Percentiles rank a stretch among this genome's conserved stretches.
Conservation (phyloP, 1,140 invertebrate genomes). For the Patella vulgata region DNA sequence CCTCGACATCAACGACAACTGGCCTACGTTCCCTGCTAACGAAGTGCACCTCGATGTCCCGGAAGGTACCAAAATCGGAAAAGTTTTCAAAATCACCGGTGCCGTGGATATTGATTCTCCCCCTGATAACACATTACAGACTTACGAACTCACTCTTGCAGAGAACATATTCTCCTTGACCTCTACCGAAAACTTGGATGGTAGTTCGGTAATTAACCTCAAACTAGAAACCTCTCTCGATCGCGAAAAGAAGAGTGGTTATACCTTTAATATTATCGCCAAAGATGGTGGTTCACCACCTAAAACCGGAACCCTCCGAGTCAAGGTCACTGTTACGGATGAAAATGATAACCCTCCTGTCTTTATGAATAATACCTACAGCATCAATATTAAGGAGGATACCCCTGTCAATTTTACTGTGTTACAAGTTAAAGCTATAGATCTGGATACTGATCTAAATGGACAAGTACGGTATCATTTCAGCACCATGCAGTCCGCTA, state of each 20-base stretch:
- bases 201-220: slow-evolving; percentile 38
- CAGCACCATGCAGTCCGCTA: slow-evolving; percentile 50
- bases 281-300: slow-evolving; percentile 68
- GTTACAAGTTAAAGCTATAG: slow-evolving; percentile 77
- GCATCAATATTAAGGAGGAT: slow-evolving; percentile 70
- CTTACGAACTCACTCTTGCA: slow-evolving; percentile 30
- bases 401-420: slow-evolving; percentile 20
- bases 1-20: slow-evolving; percentile 48
- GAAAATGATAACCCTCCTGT: slow-evolving; percentile 60
- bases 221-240: slow-evolving; percentile 70
- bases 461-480: slow-evolving; percentile 82
- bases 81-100: slow-evolving; percentile 85
- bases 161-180: slow-evolving; percentile 30
- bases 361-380: slow-evolving; percentile 92
- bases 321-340: slow-evolving; percentile 73
- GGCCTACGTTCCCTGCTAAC: slow-evolving; percentile 30
- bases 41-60: slow-evolving; percentile 31
- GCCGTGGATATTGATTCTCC: slow-evolving; percentile 66
- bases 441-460: slow-evolving; percentile 83
- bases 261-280: slow-evolving; percentile 83
- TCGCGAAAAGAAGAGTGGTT: slow-evolving; percentile 80
- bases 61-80: slow-evolving; percentile 75
- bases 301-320: slow-evolving; percentile 47
- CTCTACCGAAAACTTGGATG: slow-evolving; percentile 36
- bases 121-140: slow-evolving; percentile 31